Percentiles rank a stretch among this genome's conserved stretches.
These are phyloP conservation scores for Palaemon carinicauda DNA, from an alignment of 1,140 invertebrate species.

Conservation along the genomic window DNA sequence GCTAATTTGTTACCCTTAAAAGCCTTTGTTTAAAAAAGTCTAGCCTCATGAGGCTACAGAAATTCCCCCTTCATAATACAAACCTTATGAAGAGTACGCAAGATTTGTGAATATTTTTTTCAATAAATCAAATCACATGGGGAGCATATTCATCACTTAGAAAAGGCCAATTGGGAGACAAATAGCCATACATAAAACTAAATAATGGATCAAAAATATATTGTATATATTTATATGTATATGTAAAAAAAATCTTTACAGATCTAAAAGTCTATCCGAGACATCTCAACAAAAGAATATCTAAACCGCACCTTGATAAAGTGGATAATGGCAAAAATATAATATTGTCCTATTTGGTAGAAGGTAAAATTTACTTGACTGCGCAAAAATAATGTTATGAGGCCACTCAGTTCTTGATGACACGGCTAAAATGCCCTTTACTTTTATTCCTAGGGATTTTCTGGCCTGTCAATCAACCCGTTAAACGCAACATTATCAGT, in stretches of 20 bases:
- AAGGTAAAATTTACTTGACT: slow-evolving; percentile 12
- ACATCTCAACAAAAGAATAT: slow-evolving; percentile 30
- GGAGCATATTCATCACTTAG: slow-evolving; percentile 3
- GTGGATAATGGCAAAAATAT: slow-evolving; percentile 47
- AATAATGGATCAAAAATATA: slow-evolving; percentile 52
- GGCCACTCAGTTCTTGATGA: slow-evolving; percentile 39
- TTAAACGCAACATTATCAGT: slow-evolving; percentile 28
- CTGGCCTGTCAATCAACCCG: slow-evolving; percentile 33
- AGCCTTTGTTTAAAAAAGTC: background rate
- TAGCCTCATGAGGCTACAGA: slow-evolving; percentile 33
- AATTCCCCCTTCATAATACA: background rate
- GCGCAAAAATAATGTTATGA: slow-evolving; percentile 39
- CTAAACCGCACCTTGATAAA: slow-evolving; percentile 42
- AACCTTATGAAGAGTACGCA: too few species aligned
- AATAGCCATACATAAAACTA: slow-evolving; percentile 47
- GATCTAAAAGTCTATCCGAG: slow-evolving; percentile 42
- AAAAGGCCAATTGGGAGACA: slow-evolving; percentile 3
- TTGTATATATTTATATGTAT: slow-evolving; percentile 47
- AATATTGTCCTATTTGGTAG: slow-evolving; percentile 38
- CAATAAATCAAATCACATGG: too few species aligned
- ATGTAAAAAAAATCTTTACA: slow-evolving; percentile 46
- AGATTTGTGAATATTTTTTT: too few species aligned
- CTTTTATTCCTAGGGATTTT: background rate
- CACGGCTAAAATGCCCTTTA: background rate
- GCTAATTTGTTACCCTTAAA: background rate